These are phyloP conservation scores for Melanogrammus aeglefinus DNA, from an alignment of 2,797 vertebrate species.

Conservation along the genomic window DNA sequence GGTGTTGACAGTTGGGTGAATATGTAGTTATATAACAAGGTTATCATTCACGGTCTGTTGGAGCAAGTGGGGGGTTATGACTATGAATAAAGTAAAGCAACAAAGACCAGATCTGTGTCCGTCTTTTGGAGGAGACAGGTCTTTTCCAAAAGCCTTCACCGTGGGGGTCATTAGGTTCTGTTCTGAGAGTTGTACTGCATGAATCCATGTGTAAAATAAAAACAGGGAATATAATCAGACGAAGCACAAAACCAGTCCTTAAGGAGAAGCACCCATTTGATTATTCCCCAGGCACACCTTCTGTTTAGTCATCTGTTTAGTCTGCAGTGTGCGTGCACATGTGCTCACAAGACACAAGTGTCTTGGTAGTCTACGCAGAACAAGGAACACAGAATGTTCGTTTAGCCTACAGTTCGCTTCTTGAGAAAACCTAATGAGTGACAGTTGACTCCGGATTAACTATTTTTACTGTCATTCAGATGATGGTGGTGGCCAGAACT, in stretches of 20 bases:
- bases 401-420: not conserved
- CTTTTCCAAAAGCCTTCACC: not conserved
- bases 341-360: not conserved
- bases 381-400: not conserved
- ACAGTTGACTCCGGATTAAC: not conserved
- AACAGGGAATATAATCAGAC: not conserved
- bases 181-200: not conserved
- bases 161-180: not conserved
- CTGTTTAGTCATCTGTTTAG: not conserved
- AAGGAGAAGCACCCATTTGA: conserved; percentile 47
- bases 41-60: not conserved
- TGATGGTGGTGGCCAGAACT: not conserved
- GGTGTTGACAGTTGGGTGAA: not conserved
- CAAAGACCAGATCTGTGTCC: not conserved
- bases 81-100: not conserved
- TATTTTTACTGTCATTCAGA: not conserved
- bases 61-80: not conserved
- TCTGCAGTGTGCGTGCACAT: not conserved
- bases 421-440: not conserved
- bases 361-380: not conserved
- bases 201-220: not conserved
- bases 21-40: not conserved
- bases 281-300: conserved; percentile 36
- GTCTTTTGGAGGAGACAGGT: not conserved
- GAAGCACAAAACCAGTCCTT: conserved; percentile 38